Percentiles rank a stretch among this genome's conserved stretches.
Evolutionary conservation across 2,797 vertebrate species (phyloP).

Genomic region (Glossophaga mutica): DNA sequence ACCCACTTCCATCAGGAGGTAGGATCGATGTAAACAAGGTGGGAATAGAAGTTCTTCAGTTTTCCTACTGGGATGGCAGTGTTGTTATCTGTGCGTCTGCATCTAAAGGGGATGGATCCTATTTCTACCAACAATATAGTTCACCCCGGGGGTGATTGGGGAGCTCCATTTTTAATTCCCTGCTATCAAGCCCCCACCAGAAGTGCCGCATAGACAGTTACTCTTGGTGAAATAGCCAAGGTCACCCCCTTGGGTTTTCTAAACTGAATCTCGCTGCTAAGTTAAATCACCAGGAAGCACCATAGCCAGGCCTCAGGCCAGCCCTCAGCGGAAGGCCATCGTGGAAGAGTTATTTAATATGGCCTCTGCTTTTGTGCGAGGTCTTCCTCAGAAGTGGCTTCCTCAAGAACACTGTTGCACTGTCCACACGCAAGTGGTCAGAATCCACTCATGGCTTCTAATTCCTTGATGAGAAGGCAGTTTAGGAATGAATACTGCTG

Average conservation of each 20-base stretch:
- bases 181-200: not conserved
- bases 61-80: not conserved
- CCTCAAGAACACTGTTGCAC: not conserved
- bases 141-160: not conserved
- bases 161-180: not conserved
- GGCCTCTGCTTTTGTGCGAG: not conserved
- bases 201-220: not conserved
- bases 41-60: not conserved
- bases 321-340: not conserved
- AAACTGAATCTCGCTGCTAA: not conserved
- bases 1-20: not conserved
- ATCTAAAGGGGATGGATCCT: not conserved
- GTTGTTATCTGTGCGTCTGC: not conserved
- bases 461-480: not conserved
- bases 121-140: not conserved
- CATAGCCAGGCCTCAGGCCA: not conserved
- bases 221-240: not conserved
- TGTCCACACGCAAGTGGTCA: not conserved
- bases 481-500: not conserved
- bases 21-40: not conserved
- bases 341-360: not conserved
- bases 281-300: not conserved
- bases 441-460: not conserved
- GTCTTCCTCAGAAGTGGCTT: not conserved
- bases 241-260: not conserved